Conservation (phyloP, 2,888 invertebrate species). For the Tiphia femorata region DNA sequence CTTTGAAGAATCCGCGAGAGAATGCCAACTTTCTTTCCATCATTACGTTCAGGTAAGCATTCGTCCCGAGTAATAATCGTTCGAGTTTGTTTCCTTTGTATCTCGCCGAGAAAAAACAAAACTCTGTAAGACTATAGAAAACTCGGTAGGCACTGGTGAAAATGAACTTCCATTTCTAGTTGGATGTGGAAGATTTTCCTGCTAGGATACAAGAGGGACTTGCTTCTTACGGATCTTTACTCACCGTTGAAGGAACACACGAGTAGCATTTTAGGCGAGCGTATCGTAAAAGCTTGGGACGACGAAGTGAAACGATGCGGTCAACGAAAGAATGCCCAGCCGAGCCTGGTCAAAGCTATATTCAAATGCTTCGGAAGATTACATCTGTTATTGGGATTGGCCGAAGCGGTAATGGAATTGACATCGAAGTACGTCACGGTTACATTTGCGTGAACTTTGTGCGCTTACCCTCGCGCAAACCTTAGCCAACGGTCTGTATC, state of each 20-base stretch:
- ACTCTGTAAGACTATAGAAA: neutral
- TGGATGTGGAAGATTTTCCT: slow-evolving; percentile 83
- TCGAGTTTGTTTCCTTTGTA: too few species aligned
- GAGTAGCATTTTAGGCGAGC: slow-evolving; percentile 73
- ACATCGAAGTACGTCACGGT: too few species aligned
- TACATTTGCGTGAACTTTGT: too few species aligned
- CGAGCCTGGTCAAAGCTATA: slow-evolving; percentile 73
- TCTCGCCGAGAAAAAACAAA: neutral
- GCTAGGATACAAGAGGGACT: slow-evolving; percentile 78
- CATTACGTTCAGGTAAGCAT: slow-evolving; percentile 78
- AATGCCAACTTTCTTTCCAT: slow-evolving; percentile 77
- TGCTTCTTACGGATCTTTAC: slow-evolving; percentile 82
- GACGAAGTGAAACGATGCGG: slow-evolving; percentile 51
- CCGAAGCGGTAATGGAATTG: too few species aligned
- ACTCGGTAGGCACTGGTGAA: neutral
- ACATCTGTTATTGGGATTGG: too few species aligned
- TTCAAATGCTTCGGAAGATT: slow-evolving; percentile 77
- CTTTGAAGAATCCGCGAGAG: slow-evolving; percentile 75
- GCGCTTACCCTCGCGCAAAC: too few species aligned
- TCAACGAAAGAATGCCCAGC: slow-evolving; percentile 62
- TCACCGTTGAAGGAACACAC: slow-evolving; percentile 77
- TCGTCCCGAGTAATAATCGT: neutral
- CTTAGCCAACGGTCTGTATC: too few species aligned
- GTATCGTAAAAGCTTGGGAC: slow-evolving; percentile 71
- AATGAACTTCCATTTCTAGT: slow-evolving; percentile 67